Percentiles rank a stretch among this genome's conserved stretches.
These are phyloP conservation scores for Chaetoderma sp. DNA, from an alignment of 2,888 invertebrate genomes.

Conservation along the genomic window DNA sequence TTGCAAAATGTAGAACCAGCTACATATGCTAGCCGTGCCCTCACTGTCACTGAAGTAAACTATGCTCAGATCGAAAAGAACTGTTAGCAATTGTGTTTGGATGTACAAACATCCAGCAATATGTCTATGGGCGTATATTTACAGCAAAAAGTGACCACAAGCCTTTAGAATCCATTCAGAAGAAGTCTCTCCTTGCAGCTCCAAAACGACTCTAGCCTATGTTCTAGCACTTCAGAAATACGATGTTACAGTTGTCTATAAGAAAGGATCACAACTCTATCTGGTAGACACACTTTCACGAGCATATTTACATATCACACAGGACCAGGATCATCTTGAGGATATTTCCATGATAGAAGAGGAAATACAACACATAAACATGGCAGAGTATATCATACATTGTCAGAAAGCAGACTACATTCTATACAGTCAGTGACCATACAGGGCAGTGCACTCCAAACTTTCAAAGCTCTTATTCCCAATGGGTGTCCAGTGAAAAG, in stretches of 20 bases:
- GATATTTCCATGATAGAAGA: too few relatives aligned
- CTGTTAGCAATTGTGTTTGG: neutral
- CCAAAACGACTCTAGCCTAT: slow-evolving; percentile 17
- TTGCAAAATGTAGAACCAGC: slow-evolving; percentile 37
- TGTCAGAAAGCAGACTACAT: too few relatives aligned
- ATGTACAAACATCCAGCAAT: slow-evolving; percentile 8
- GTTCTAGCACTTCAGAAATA: slow-evolving; percentile 23
- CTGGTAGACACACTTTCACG: slow-evolving; percentile 25
- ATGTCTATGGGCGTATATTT: slow-evolving; percentile 20
- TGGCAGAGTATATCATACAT: too few relatives aligned
- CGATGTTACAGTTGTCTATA: slow-evolving; percentile 17
- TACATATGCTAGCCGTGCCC: slow-evolving; percentile 27
- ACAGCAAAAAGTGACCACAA: slow-evolving; percentile 31
- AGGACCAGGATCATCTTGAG: too few relatives aligned
- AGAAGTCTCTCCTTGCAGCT: slow-evolving; percentile 15
- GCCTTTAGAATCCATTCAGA: slow-evolving; percentile 22
- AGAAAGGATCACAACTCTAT: slow-evolving; percentile 26
- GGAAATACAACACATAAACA: too few relatives aligned
- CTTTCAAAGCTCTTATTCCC: too few relatives aligned
- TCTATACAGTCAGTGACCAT: too few relatives aligned
- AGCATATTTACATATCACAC: slow-evolving; percentile 12
- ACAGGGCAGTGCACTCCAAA: too few relatives aligned
- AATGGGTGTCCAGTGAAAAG: too few relatives aligned
- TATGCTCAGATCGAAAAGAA: slow-evolving; percentile 26
- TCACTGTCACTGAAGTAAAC: slow-evolving; percentile 25